Base-by-base conservation (phyloP, 2,888 invertebrate species). In the Diachrysia chrysitis region DNA sequence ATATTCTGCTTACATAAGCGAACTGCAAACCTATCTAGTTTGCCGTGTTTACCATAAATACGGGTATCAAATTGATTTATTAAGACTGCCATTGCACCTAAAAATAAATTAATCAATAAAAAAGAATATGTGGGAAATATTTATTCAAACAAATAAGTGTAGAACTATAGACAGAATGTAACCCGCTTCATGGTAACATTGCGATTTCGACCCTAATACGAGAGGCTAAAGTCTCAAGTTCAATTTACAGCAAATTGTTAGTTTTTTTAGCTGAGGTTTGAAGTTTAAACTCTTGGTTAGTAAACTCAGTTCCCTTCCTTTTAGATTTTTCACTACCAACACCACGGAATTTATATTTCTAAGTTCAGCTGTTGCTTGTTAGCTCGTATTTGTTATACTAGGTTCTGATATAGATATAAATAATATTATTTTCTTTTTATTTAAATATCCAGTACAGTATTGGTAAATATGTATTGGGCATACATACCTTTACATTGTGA, bases 161-260 rank as follows among this genome's bases (percentile, higher is more conserved):
- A 32, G 10, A 7, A 1, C 17, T n/a, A n/a, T n/a, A n/a, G n/a
- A 12, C 19, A 37, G 23, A 55, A n/a, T 1, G 42, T 48, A 5
- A 0, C 2, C 58, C 32, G 51, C 37, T 63, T 9, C 17, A 16
- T 59, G 53, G 56, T 62, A 10, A 1, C 67, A 65, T 1, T 56
- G 2, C 35, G 55, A 56, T 63, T 46, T 1, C 23, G 21, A 14
- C 37, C 61, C 21, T 23, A 16, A 61, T 42, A 32, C 12, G 48
- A 17, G 56, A 21, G 56, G 56, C 56, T 54, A 56, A 68, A 70
- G 68, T 73, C 60, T 54, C 61, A 72, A 81, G 71, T 80, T 80
- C 69, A 83, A 81, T 81, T 77, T 74, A 70, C 72, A 66, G 69
- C 81, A 83, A 81, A 80, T 81, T 83, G 75, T 77, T 71, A 68